Evolutionary conservation across 1,140 invertebrate genomes (phyloP), one percentile per base, ranked within the genome.

Genomic region (Drosophila rufa): DNA sequence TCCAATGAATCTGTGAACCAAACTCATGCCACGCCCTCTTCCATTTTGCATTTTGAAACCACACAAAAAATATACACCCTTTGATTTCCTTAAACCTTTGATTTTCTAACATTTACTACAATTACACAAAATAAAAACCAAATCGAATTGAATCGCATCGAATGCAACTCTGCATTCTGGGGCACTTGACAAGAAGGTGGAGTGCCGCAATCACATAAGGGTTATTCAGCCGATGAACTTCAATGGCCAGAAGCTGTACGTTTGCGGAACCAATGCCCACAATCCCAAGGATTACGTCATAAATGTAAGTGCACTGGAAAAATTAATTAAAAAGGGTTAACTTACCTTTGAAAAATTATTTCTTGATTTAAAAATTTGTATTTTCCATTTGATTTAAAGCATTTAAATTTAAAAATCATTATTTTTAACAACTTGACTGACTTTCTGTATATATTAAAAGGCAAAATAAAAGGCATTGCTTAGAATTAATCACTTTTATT

Each of bases 221-320:
- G 96, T 97, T 42, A 96, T 97, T 70, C 96, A 97, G 92, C 96
- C 96, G 6, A 95, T 97, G 86, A 96, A 96, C 25, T 96, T 97
- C 91, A 89, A 87, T 65, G 96, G 96, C 38, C 94, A 95, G 77
- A 93, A 96, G 15, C 94, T 98, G 22, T 97, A 97, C 92, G 95
- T 97, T 48, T 98, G 97, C 92, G 96, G 97, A 27, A 97, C 96
- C 57, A 97, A 97, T 93, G 97, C 97, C 55, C 96, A 97, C 93
- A 96, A 96, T 89, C 97, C 97, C 11, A 96, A 96, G 92, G 96
- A 97, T 90, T 96, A 95, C 94, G 96, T 97, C 33, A 95, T 97
- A 80, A 96, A 97, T 93, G 96, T 97, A 93, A 96, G 96, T 95
- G 89, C 22, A 42, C 15, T 22, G 22, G 5, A 6, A 43, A 19